Percentiles rank a stretch among this genome's conserved stretches.
These are phyloP conservation scores for Pristionchus mayeri DNA, from an alignment of 2,888 invertebrate genomes.

Conservation along the genomic window DNA sequence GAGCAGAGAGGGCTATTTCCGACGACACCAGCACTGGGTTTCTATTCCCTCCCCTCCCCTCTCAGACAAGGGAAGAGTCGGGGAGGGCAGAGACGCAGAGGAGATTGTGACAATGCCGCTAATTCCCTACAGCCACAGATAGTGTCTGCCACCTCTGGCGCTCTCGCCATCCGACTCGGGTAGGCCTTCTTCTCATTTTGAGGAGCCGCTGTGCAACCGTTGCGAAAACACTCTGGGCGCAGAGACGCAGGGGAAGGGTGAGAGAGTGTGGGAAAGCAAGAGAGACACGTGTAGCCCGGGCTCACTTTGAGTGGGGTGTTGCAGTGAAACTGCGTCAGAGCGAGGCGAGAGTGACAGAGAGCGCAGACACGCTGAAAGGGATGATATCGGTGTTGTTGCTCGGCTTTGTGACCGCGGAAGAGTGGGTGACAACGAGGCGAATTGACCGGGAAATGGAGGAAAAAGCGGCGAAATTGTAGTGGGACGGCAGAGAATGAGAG, in stretches of 20 bases:
- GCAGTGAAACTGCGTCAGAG: slow-evolving; percentile 34
- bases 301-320: background rate
- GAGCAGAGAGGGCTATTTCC: too few relatives aligned
- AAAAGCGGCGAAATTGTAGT: background rate
- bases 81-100: slow-evolving; percentile 28
- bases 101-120: background rate
- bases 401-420: background rate
- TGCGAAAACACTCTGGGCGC: background rate
- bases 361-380: background rate
- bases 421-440: background rate
- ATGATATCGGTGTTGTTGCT: background rate
- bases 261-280: slow-evolving; percentile 6
- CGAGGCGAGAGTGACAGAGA: background rate
- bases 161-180: too few relatives aligned
- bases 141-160: background rate
- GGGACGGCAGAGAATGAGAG: background rate
- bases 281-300: background rate
- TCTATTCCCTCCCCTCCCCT: too few relatives aligned
- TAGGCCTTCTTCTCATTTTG: too few relatives aligned
- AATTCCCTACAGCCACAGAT: background rate
- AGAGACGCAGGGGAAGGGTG: slow-evolving; percentile 22
- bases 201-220: background rate
- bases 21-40: too few relatives aligned
- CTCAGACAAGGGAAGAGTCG: background rate
- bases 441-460: background rate